Evolutionary conservation across 2,797 vertebrate species (phyloP), one percentile per base, ranked within the genome.

Genomic region (Sebastes trivittatus): DNA sequence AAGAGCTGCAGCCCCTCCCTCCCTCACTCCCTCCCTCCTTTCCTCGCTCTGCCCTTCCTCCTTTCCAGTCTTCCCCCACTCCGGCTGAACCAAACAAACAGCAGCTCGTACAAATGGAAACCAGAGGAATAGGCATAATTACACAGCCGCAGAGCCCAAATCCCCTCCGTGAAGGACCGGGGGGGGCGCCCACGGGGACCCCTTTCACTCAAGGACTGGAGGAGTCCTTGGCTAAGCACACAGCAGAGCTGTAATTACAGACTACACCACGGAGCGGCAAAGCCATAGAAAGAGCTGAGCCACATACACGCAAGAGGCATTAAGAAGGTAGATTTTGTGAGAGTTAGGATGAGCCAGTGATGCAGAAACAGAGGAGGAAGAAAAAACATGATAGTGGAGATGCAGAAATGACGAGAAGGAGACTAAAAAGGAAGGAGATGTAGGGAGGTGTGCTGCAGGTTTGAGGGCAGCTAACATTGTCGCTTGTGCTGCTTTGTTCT

Each of bases 241-340:
- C 74, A 72, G 88, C 34, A 30, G 65, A 82, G 85, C 82, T 90
- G 76, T 93, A 95, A 95, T 95, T 94, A 95, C 82, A 91, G 91
- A 85, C 81, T 86, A 70, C 80, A 88, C 82, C 77, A 60, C 75
- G 70, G 77, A 89, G 80, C 66, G 42, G 86, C 87, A 86, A 85
- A 90, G 77, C 83, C 58, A 66, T 27, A 49, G 71, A 88, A 73
- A 73, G 62, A 72, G 72, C 68, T 78, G 23, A 70, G 62, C 52
- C 78, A 61, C 83, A 73, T 77, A 72, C 77, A 88, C 71, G 72
- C 75, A 72, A 77, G 86, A 71, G 61, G 80, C 82, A 81, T 84
- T 76, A 82, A 68, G 80, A 77, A 73, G 76, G 88, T 38, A 67
- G 84, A 77, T 82, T 90, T 77, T 68, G 54, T 81, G 75, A 71